These are phyloP conservation scores for Lycophotia porphyrea DNA, from an alignment of 2,888 invertebrate genomes.

Conservation along the genomic window DNA sequence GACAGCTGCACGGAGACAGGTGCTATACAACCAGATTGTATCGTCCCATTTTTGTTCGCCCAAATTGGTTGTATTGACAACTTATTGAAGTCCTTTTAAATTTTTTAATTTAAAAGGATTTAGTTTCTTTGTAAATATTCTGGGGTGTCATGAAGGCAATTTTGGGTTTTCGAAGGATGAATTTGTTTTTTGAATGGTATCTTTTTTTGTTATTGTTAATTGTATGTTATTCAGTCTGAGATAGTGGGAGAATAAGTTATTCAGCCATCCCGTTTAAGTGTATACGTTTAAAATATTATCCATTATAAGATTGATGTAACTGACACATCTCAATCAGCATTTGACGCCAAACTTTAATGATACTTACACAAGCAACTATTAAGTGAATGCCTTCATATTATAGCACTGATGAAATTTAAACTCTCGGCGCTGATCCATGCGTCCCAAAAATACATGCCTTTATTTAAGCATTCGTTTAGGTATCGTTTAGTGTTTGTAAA, in stretches of 20 bases:
- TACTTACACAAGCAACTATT: background rate
- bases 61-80: constrained; percentile 49
- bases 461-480: background rate
- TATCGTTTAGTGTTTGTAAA: background rate
- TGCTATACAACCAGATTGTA: constrained; percentile 43
- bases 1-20: constrained; percentile 55
- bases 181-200: background rate
- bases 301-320: no score
- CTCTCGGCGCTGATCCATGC: no score
- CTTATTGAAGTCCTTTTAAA: constrained; percentile 34
- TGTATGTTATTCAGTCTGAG: background rate
- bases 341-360: background rate
- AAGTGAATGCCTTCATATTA: background rate
- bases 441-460: no score
- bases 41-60: constrained; percentile 26
- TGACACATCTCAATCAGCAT: background rate
- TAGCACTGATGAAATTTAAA: background rate
- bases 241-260: background rate
- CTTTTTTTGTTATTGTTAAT: background rate
- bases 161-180: background rate
- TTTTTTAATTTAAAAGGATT: no score
- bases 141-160: background rate
- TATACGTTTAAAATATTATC: background rate
- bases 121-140: constrained; percentile 9
- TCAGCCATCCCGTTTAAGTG: background rate